Conservation (phyloP, 2,888 invertebrate genomes). For the Junonia oenone region DNA sequence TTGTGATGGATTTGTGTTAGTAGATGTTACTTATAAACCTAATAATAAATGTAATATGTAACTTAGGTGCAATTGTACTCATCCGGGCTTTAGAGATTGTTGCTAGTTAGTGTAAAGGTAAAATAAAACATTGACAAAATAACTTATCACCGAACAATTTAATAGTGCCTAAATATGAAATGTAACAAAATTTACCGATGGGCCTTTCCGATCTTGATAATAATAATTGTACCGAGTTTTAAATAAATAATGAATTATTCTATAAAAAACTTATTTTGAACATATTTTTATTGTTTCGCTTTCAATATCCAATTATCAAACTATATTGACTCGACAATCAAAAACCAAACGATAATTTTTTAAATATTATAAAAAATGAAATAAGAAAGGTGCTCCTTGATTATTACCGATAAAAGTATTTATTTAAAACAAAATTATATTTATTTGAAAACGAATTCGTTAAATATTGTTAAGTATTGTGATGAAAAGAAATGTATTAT, state of each 20-base stretch:
- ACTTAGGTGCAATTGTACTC: constrained; percentile 23
- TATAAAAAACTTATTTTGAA: neutral
- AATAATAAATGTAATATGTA: constrained; percentile 39
- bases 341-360: neutral
- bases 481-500: no score
- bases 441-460: no score
- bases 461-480: no score
- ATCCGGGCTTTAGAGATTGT: constrained; percentile 14
- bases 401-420: no score
- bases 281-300: neutral
- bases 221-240: neutral
- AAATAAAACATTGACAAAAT: constrained; percentile 6
- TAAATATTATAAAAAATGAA: neutral
- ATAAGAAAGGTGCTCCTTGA: neutral
- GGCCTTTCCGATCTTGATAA: neutral
- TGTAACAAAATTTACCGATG: neutral
- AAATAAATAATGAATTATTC: neutral
- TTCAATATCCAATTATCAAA: neutral
- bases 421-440: no score
- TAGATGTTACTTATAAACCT: constrained; percentile 48
- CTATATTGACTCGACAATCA: no score
- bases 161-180: neutral
- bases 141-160: neutral
- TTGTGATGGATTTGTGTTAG: constrained; percentile 78
- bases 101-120: constrained; percentile 3